Base-by-base conservation (phyloP, 2,797 vertebrate genomes). In the Chelon labrosus region DNA sequence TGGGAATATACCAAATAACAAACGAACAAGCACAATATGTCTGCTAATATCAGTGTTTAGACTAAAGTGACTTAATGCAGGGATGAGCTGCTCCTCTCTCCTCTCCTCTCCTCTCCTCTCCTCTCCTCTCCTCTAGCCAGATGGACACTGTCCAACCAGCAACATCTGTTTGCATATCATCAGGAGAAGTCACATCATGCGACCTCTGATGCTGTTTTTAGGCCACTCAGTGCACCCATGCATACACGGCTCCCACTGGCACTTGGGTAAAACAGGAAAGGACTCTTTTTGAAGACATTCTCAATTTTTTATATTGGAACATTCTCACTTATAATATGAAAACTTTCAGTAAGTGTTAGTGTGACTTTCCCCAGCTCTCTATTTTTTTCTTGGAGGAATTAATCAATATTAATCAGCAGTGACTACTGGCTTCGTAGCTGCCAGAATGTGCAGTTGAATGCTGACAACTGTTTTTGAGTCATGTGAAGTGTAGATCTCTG, bases 131-230 rank as follows among this genome's bases (percentile, higher is more conserved):
- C 19, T 57, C 38, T 50, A 9, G 31, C 57, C 79, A 84, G 37
- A 65, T 88, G 88, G 76, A 87, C 16, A 31, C 76, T 14, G 49
- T 83, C 79, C 80, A 82, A 75, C 65, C 82, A 73, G 81, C 70
- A 87, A 77, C 87, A 89, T 91, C 84, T 91, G 89, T 81, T 76
- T 82, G 81, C 83, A 80, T 82, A 67, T 85, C 76, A 87, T 85
- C 87, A 83, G 77, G 70, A 88, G 73, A 79, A 82, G 85, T 86
- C 77, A 82, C 75, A 59, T 70, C 57, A 9, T 65, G 58, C 66
- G 54, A 86, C 82, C 75, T 80, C 64, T 65, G 79, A 71, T 85
- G 78, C 78, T 25, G 49, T 84, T 91, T 91, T 88, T 81, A 90
- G 88, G 77, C 84, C 89, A 73, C 79, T 88, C 74, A 51, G 76